Percentiles rank a stretch among this genome's conserved stretches.
These are phyloP conservation scores for Hermetia illucens DNA, from an alignment of 1,140 invertebrate species.

Conservation along the genomic window DNA sequence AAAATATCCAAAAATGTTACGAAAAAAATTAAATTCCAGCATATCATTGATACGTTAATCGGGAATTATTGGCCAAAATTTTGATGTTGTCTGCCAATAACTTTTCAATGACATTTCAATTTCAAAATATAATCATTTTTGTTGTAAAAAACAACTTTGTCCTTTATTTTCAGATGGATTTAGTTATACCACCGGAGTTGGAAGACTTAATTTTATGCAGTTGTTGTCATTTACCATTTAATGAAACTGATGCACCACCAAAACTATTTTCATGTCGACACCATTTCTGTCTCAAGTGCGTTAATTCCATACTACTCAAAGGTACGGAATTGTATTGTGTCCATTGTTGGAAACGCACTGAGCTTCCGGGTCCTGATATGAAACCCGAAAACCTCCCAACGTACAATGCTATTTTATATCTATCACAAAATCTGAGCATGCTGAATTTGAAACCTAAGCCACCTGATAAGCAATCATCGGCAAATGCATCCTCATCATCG, in stretches of 20 bases:
- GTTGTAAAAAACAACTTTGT: neutral
- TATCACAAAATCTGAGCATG: conserved; percentile 43
- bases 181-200: conserved; percentile 41
- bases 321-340: conserved; percentile 49
- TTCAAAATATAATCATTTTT: no score
- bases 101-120: no score
- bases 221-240: conserved; percentile 52
- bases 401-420: conserved; percentile 43
- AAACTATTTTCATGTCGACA: conserved; percentile 62
- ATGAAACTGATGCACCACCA: conserved; percentile 49
- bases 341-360: conserved; percentile 51
- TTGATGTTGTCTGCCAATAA: no score
- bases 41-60: no score
- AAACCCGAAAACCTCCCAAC: conserved; percentile 50
- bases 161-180: conserved; percentile 30
- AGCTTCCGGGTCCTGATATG: conserved; percentile 38
- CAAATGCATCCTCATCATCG: conserved; percentile 7
- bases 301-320: conserved; percentile 45
- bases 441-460: conserved; percentile 33
- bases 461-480: conserved; percentile 22
- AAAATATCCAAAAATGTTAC: no score
- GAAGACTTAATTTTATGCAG: conserved; percentile 54
- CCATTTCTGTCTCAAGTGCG: conserved; percentile 58
- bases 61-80: no score
- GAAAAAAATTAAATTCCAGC: no score